phyloP scores from a whole-genome alignment of 1,140 invertebrate species.

The Hycleus phaleratus region DNA sequence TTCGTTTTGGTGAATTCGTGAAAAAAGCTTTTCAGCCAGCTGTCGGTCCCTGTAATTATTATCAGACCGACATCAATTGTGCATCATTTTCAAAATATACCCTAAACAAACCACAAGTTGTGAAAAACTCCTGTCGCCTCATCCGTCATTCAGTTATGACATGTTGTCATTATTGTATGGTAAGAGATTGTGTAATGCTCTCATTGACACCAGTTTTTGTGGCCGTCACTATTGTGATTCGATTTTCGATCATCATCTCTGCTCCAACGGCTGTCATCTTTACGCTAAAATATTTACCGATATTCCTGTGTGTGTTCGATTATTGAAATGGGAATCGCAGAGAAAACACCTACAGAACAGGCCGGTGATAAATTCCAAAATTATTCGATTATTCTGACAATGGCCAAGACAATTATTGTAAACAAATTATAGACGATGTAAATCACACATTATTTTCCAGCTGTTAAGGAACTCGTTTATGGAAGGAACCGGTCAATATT shows the following conservation, averaged over 20 bases:
- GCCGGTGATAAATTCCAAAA: slow-evolving; percentile 14
- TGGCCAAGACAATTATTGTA: slow-evolving; percentile 22
- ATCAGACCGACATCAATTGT: too few relatives aligned
- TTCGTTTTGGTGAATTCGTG: too few relatives aligned
- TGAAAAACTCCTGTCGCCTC: slow-evolving; percentile 17
- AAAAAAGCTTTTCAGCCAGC: too few relatives aligned
- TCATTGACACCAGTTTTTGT: background rate
- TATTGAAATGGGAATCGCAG: too few relatives aligned
- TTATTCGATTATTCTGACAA: slow-evolving; percentile 24
- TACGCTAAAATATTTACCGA: slow-evolving; percentile 31
- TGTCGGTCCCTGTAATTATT: too few relatives aligned
- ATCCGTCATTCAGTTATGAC: slow-evolving; percentile 31
- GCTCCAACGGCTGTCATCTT: slow-evolving; percentile 29
- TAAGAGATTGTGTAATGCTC: slow-evolving; percentile 25
- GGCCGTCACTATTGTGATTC: slow-evolving; percentile 2
- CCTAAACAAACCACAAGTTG: slow-evolving; percentile 14
- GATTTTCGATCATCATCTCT: slow-evolving; percentile 8
- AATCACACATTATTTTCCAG: slow-evolving; percentile 24
- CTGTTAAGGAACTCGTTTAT: slow-evolving; percentile 23
- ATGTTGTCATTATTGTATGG: slow-evolving; percentile 18
- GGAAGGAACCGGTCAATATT: slow-evolving; percentile 19
- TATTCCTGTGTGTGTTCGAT: background rate
- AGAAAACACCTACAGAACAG: slow-evolving; percentile 1
- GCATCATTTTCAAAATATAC: background rate
- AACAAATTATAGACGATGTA: slow-evolving; percentile 21